Evolutionary conservation across 2,888 invertebrate genomes (phyloP), one percentile per base, ranked within the genome.

Genomic region (Pachycephus smyrnensis): DNA sequence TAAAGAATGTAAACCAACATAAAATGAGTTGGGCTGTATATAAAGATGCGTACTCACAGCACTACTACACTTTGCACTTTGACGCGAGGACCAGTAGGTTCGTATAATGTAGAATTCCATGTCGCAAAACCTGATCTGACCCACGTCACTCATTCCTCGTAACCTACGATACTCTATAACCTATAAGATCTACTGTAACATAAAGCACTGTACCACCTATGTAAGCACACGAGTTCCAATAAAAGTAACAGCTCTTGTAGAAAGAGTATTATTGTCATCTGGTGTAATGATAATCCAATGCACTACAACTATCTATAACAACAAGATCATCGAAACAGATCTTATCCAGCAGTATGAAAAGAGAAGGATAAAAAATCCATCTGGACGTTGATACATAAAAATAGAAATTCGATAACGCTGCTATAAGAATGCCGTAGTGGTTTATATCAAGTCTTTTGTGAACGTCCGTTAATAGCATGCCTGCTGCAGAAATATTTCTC

Each of bases 161-260:
- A 75, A 35, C 55, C 23, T 40, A 55, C 55, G 15, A 35, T 68
- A 55, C n/a, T 69, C n/a, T 69, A 71, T 71, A 71, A 32, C 12
- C 33, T 36, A 69, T 36, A 76, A 75, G 76, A n/a, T 75, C 35
- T 77, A 77, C 30, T 75, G 69, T 78, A 74, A 81, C 68, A 32
- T 75, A 75, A 76, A 80, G 75, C 78, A 81, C 78, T 76, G 81
- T 81, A 81, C 79, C 76, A 80, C 75, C 36, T 77, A 79, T 81
- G 81, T 81, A 80, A 78, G 75, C 79, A 81, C 76, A 77, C 76
- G 55, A 81, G 75, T 79, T 81, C 79, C 81, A 81, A 81, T 81
- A 81, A 81, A 81, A 79, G 79, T 77, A 73, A 74, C 79, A 81
- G 75, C 55, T 81, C 79, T 81, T 81, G 75, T 81, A 81, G 80